These are phyloP conservation scores for Calyptommatus sinebrachiatus DNA, from an alignment of 2,113 vertebrate genomes.

Conservation along the genomic window DNA sequence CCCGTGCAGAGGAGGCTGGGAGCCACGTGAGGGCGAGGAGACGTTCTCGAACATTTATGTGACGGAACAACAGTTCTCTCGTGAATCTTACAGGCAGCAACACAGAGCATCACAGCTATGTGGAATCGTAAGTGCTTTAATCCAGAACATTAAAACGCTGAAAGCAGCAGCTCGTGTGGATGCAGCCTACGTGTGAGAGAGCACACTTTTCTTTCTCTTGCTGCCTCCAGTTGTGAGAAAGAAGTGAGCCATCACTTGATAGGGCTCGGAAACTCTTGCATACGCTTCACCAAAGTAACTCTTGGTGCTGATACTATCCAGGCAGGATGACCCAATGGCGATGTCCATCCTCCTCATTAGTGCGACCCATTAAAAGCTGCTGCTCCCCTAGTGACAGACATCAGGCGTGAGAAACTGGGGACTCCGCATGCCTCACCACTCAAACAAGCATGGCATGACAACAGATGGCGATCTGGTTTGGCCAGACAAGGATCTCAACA, in stretches of 20 bases:
- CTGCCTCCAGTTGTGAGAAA: not conserved
- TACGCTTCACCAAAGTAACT: not conserved
- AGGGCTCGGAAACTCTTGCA: not conserved
- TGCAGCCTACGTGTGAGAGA: no score
- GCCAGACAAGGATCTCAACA: conserved; percentile 16
- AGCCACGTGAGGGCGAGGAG: no score
- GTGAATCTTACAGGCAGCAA: no score
- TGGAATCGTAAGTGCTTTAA: no score
- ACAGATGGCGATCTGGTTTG: not conserved
- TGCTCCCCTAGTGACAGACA: not conserved
- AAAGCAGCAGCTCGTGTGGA: not conserved
- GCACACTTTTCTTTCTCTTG: not conserved
- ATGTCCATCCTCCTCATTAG: not conserved
- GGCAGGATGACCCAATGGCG: not conserved
- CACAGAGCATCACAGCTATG: no score
- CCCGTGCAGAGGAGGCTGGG: no score
- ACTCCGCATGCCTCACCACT: conserved; percentile 43
- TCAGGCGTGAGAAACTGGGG: not conserved
- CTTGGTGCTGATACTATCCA: not conserved
- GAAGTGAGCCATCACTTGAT: not conserved
- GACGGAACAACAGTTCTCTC: no score
- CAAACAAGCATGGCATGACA: conserved; percentile 42
- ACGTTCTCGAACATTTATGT: no score
- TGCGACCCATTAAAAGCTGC: not conserved
- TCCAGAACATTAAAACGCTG: no score